Evolutionary conservation across 2,888 invertebrate genomes (phyloP).

Genomic region (Drosophila anomalipes): DNA sequence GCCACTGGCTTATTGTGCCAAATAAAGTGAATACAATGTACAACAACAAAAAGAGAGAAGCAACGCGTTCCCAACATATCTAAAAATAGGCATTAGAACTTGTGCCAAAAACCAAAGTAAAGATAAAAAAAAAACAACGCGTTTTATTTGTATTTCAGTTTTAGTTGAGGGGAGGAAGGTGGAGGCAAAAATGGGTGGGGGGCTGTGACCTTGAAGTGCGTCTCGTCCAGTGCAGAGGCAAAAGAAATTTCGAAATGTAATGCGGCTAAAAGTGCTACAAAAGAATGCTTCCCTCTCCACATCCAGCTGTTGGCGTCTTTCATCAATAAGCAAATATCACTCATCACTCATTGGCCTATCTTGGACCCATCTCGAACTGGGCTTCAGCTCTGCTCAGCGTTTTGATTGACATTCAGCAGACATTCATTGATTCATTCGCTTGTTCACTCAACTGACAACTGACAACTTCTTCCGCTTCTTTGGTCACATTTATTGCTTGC

Average conservation of each 20-base stretch:
- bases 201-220: constrained; percentile 64
- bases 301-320: constrained; percentile 47
- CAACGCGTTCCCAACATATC: constrained; percentile 58
- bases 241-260: constrained; percentile 29
- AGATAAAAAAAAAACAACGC: constrained; percentile 38
- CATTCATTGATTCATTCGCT: constrained; percentile 31
- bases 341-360: constrained; percentile 31
- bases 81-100: constrained; percentile 74
- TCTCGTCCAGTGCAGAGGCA: constrained; percentile 29
- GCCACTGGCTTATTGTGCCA: constrained; percentile 50
- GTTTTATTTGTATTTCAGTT: constrained; percentile 18
- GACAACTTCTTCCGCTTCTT: constrained; percentile 60
- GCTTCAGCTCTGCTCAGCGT: constrained; percentile 15
- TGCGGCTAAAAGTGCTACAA: not conserved
- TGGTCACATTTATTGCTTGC: constrained; percentile 43
- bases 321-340: constrained; percentile 26
- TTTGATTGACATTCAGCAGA: constrained; percentile 73
- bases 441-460: constrained; percentile 9
- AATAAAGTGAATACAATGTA: constrained; percentile 34
- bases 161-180: not conserved
- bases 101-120: constrained; percentile 68
- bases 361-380: constrained; percentile 12
- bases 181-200: not conserved
- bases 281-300: not conserved
- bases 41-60: not conserved